Percentiles rank a stretch among this genome's conserved stretches.
These are phyloP conservation scores for Smittia aterrima DNA, from an alignment of 2,888 invertebrate species.

Conservation along the genomic window DNA sequence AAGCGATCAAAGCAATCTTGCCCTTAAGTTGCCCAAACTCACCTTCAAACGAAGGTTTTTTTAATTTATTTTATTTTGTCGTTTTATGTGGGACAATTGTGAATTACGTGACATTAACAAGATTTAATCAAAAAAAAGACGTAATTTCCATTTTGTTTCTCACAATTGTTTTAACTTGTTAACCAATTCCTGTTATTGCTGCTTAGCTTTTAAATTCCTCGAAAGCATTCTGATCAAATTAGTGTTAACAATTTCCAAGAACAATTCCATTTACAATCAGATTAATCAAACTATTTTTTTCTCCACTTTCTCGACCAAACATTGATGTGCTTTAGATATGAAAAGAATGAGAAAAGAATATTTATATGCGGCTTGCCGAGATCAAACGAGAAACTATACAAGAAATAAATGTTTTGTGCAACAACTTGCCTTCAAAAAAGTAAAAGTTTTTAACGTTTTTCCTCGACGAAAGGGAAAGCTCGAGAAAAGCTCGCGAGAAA, in stretches of 20 bases:
- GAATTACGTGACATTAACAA: too few relatives aligned
- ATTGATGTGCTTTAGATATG: conserved; percentile 34
- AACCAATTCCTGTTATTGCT: neutral
- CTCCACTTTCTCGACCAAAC: neutral
- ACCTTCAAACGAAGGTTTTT: neutral
- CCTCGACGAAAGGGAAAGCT: neutral
- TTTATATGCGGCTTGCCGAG: neutral
- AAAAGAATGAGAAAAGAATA: neutral
- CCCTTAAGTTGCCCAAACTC: conserved; percentile 4
- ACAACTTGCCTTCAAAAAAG: neutral
- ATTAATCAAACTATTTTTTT: neutral
- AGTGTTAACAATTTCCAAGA: neutral
- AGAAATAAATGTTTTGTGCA: conserved; percentile 14
- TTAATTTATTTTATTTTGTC: neutral
- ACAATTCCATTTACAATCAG: neutral
- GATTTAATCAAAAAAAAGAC: too few relatives aligned
- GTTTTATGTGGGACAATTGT: too few relatives aligned
- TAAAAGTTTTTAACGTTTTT: too few relatives aligned
- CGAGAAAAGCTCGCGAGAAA: too few relatives aligned
- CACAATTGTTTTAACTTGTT: neutral
- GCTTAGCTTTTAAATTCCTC: neutral
- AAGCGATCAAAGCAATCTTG: conserved; percentile 31
- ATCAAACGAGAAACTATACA: neutral
- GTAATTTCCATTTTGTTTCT: too few relatives aligned
- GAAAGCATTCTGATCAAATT: neutral